These are phyloP conservation scores for Pyralis farinalis DNA, from an alignment of 2,888 invertebrate species.

Conservation along the genomic window DNA sequence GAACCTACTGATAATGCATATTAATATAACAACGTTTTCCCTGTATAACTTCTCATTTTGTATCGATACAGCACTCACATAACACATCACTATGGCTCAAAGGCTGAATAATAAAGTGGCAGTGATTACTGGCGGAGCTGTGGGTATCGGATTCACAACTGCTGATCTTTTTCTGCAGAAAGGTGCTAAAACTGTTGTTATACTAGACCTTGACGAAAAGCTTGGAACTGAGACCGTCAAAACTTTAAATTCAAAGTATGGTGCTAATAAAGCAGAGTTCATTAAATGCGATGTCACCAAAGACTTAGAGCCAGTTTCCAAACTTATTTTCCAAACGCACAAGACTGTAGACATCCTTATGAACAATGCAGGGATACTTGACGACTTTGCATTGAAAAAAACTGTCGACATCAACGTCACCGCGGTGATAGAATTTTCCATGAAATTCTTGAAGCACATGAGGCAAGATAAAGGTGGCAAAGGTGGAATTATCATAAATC, in stretches of 20 bases:
- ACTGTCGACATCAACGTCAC: constrained; percentile 55
- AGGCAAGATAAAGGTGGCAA: constrained; percentile 75
- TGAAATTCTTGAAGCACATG: constrained; percentile 81
- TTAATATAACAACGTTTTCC: background rate
- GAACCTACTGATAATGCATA: background rate
- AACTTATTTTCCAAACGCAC: constrained; percentile 39
- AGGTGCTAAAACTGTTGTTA: constrained; percentile 39
- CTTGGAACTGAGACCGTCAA: constrained; percentile 54
- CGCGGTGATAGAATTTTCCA: constrained; percentile 51
- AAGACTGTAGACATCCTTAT: constrained; percentile 60
- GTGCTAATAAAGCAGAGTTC: constrained; percentile 63
- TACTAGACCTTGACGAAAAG: constrained; percentile 43
- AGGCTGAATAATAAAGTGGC: constrained; percentile 17
- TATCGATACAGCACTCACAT: no score
- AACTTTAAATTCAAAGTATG: constrained; percentile 60
- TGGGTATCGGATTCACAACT: constrained; percentile 69
- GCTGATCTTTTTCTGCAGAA: constrained; percentile 61
- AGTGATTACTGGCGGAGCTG: constrained; percentile 67
- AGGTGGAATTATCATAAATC: constrained; percentile 84
- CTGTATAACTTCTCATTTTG: no score
- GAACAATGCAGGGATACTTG: constrained; percentile 63
- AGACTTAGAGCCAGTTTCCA: constrained; percentile 58
- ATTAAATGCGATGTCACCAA: constrained; percentile 73
- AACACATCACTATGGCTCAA: constrained; percentile 2
- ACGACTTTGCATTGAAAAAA: constrained; percentile 31